phyloP scores from a whole-genome alignment of 2,113 vertebrate genomes.

The Regulus satrapa region DNA sequence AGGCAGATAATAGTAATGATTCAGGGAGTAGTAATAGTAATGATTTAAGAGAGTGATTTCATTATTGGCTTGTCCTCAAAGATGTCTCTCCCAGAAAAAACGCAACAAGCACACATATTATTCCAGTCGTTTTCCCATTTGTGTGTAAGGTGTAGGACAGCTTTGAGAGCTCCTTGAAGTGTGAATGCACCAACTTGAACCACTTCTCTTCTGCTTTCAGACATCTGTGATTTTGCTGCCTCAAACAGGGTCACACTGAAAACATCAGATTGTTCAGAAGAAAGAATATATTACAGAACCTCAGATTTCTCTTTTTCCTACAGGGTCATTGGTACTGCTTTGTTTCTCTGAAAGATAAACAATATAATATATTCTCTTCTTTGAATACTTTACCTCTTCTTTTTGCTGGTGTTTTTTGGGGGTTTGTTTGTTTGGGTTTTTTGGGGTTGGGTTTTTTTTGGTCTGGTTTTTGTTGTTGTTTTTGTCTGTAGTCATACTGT shows the following conservation, averaged over 20 bases:
- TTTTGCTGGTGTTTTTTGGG: neutral
- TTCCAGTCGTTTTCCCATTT: neutral
- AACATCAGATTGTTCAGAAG: neutral
- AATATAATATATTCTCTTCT: neutral
- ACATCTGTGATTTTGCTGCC: constrained; percentile 47
- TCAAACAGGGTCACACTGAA: constrained; percentile 6
- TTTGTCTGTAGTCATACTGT: neutral
- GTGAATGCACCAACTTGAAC: neutral
- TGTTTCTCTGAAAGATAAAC: neutral
- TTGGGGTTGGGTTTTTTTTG: neutral
- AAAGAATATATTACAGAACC: neutral
- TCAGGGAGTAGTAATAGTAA: neutral
- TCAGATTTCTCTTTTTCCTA: neutral
- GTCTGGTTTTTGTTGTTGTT: too few species aligned
- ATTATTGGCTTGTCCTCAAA: neutral
- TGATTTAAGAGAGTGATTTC: neutral
- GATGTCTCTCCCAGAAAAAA: neutral
- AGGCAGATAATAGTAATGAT: neutral
- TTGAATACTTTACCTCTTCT: neutral
- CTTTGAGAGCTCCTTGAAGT: neutral
- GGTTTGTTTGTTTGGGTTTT: neutral
- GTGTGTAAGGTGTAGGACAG: neutral
- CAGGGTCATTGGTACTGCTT: accelerated
- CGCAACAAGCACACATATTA: neutral
- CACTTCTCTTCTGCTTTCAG: neutral